Evolutionary conservation across 1,140 invertebrate species (phyloP), one percentile per base, ranked within the genome.

Genomic region (Goniozus legneri): DNA sequence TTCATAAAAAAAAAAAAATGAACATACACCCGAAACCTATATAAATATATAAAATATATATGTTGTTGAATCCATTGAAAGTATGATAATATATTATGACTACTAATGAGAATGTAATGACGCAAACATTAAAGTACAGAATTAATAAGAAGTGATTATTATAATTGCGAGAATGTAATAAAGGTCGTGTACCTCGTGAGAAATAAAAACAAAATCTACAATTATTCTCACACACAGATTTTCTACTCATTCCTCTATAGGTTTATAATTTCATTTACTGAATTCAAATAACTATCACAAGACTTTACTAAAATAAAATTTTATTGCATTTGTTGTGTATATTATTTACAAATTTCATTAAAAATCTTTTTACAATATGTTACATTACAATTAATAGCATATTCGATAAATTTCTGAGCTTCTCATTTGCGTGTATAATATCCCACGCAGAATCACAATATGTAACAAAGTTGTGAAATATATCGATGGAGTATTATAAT

Each of bases 1-100:
- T 48, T 62, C 49, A 53, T 56, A 43, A 58, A 50, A n/a, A n/a
- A n/a, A n/a, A n/a, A n/a, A n/a, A 41, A 36, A 56, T 59, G 44
- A 58, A 46, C 62, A 64, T 58, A 70, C 57, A 73, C 60, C 64
- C 44, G 62, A 67, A 67, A 71, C 63, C 64, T 71, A 67, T 71
- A 72, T 66, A 68, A 41, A 64, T 60, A 66, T 62, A 70, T 60
- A 65, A 60, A 6, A 65, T 69, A 67, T 72, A 68, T 72, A 67
- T 72, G 64, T 69, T 65, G 69, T 73, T 73, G 64, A 75, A 62
- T 73, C 66, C 62, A 73, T 72, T 73, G 72, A 75, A 75, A 75
- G 69, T 73, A 75, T 71, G 67, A 71, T 73, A 72, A 65, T 63
- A 66, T 66, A 69, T 64, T 62, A 62, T 65, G 53, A 58, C 56